Evolutionary conservation across 2,797 vertebrate species (phyloP), one percentile per base, ranked within the genome.

Genomic region (Emys orbicularis): DNA sequence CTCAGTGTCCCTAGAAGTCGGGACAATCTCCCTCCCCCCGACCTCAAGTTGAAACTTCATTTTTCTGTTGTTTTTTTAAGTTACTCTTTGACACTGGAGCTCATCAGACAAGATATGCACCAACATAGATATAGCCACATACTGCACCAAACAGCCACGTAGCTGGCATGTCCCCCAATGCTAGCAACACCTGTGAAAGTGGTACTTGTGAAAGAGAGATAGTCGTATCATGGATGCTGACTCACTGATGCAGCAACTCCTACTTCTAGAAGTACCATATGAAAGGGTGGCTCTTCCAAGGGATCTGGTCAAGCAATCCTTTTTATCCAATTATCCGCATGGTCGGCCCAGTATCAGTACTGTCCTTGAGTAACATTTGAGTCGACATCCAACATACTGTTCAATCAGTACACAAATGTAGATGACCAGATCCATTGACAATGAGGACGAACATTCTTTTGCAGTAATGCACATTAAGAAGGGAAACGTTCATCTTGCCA

Each of bases 31-130:
- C 57, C 53, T 88, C 50, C 27, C 52, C 31, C 84, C 2, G 18
- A n/a, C 44, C 84, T 87, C 80, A 87, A 85, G 79, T 84, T 83
- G 27, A 92, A 95, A 93, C 34, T 80, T 94, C 3, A 2, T 44
- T 85, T 65, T 79, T 85, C 18, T 90, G 86, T 34, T 80, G 15
- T 1, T 27, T 27, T 59, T 59, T 49, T 56, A 89, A 80, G 27
- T 19, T 52, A 49, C 16, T 77, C 87, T 44, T 34, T 68, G 91
- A 34, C 52, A 49, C 4, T 2, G 0, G 81, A 92, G 37, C 13
- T 34, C 29, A 31, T 31, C 6, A 61, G 29, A 61, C 12, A 61
- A 61, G 13, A 61, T 31, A 59, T 31, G 12, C 5, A 12, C 57
- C 13, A 16, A 87, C 21, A 52, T 0, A 90, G 50, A 54, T 3